Percentiles rank a stretch among this genome's conserved stretches.
Conservation (phyloP, 1,140 invertebrate genomes). For the Homalodisca vitripennis region DNA sequence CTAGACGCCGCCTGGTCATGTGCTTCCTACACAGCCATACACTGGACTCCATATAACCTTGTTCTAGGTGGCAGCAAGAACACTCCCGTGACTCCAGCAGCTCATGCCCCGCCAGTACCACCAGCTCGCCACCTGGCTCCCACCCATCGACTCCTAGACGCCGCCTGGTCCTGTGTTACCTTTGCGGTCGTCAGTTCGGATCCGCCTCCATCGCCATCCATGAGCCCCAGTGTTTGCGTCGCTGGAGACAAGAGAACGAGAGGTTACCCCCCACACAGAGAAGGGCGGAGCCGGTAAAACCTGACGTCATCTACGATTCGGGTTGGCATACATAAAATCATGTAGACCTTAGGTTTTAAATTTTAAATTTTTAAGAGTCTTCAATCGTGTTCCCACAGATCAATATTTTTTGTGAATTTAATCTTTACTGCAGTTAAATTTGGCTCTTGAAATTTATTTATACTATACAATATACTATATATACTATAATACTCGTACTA, state of each 20-base stretch:
- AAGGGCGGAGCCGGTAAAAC: slow-evolving; percentile 60
- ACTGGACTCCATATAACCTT: slow-evolving; percentile 70
- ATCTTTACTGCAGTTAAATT: too few species aligned
- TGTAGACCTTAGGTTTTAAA: too few species aligned
- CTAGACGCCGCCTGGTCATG: slow-evolving; percentile 44
- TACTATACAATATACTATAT: too few species aligned
- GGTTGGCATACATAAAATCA: too few species aligned
- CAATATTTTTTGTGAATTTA: too few species aligned
- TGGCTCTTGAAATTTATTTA: too few species aligned
- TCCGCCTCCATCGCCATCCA: slow-evolving; percentile 69
- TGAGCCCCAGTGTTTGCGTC: slow-evolving; percentile 74
- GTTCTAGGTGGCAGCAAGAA: slow-evolving; percentile 51
- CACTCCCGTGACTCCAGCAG: slow-evolving; percentile 19
- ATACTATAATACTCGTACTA: too few species aligned
- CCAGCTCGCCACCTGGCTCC: not conserved
- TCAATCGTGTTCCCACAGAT: too few species aligned
- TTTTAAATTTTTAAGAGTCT: too few species aligned
- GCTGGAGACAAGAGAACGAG: slow-evolving; percentile 68
- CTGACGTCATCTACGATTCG: slow-evolving; percentile 54
- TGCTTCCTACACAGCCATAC: slow-evolving; percentile 76
- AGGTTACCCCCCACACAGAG: slow-evolving; percentile 59
- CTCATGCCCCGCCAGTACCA: not conserved
- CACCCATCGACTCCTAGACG: slow-evolving; percentile 35
- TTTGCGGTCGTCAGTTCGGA: slow-evolving; percentile 73
- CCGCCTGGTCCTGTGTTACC: slow-evolving; percentile 59